phyloP scores from a whole-genome alignment of 2,113 vertebrate species.

The Micronycteris hirsuta region DNA sequence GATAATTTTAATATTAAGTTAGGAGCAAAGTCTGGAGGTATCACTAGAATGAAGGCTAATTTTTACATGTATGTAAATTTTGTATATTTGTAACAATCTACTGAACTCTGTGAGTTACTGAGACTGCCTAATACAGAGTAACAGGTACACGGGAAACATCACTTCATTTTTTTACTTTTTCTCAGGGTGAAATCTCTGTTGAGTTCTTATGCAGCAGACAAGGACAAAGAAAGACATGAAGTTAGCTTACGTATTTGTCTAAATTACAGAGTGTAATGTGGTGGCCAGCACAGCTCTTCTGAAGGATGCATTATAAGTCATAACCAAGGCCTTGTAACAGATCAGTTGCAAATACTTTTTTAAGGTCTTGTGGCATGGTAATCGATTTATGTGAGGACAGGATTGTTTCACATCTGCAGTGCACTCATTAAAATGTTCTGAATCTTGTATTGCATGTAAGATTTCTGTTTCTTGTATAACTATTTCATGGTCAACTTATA shows the following conservation, averaged over 20 bases:
- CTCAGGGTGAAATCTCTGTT: not conserved
- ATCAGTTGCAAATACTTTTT: not conserved
- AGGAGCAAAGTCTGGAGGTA: slow-evolving; percentile 22
- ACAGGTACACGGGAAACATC: not conserved
- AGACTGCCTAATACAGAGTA: not conserved
- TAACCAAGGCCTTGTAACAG: not conserved
- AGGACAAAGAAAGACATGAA: slow-evolving; percentile 16
- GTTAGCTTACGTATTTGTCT: not conserved
- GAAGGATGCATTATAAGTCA: not conserved
- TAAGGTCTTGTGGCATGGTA: not conserved
- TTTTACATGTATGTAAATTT: slow-evolving; percentile 39
- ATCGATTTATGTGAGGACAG: not conserved
- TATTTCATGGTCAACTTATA: not conserved
- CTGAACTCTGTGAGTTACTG: not conserved
- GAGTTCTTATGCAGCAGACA: not conserved
- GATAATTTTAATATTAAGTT: slow-evolving; percentile 62
- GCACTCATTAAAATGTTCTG: not conserved
- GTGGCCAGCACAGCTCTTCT: not conserved
- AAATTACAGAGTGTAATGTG: not conserved
- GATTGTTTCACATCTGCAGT: not conserved
- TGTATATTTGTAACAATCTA: slow-evolving; percentile 38
- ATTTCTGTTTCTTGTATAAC: not conserved
- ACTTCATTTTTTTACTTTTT: not conserved
- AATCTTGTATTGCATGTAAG: not conserved
- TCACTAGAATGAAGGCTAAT: slow-evolving; percentile 24